phyloP scores from a whole-genome alignment of 2,113 vertebrate genomes.

The Callopanchax toddi region DNA sequence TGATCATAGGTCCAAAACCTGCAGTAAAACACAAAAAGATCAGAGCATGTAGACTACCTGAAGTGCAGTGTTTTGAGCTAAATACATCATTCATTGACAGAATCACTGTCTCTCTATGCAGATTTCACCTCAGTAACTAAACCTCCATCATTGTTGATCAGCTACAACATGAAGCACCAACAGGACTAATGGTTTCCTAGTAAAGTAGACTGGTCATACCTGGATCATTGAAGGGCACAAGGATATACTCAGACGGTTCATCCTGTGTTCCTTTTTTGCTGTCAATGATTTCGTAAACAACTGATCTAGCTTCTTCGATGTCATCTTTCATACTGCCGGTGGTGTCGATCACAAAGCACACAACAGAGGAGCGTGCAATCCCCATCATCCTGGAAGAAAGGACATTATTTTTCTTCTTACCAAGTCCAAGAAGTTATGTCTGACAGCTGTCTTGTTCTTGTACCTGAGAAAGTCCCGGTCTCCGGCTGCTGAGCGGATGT shows the following conservation, averaged over 20 bases:
- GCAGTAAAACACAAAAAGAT: slow-evolving; percentile 9
- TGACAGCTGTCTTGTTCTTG: neutral
- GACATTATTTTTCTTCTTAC: no score
- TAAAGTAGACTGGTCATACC: slow-evolving; percentile 40
- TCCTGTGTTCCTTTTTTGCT: slow-evolving; percentile 74
- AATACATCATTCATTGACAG: neutral
- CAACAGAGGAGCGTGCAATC: slow-evolving; percentile 73
- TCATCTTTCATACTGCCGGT: slow-evolving; percentile 78
- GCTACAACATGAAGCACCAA: neutral
- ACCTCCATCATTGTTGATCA: no score
- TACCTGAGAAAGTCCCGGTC: slow-evolving; percentile 73
- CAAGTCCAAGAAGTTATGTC: no score
- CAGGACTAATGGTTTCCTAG: neutral
- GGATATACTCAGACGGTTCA: slow-evolving; percentile 80
- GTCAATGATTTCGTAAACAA: slow-evolving; percentile 71
- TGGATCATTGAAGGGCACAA: slow-evolving; percentile 81
- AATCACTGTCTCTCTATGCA: neutral
- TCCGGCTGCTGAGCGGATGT: slow-evolving; percentile 68
- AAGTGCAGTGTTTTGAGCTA: neutral
- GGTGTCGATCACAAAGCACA: slow-evolving; percentile 81
- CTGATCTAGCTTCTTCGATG: slow-evolving; percentile 58
- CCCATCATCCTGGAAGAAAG: slow-evolving; percentile 74
- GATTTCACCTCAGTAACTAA: no score
- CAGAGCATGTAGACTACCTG: neutral
- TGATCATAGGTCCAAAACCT: slow-evolving; percentile 75